Percentiles rank a stretch among this genome's conserved stretches.
phyloP scores from a whole-genome alignment of 2,888 invertebrate species.

The Xylophagus ater region DNA sequence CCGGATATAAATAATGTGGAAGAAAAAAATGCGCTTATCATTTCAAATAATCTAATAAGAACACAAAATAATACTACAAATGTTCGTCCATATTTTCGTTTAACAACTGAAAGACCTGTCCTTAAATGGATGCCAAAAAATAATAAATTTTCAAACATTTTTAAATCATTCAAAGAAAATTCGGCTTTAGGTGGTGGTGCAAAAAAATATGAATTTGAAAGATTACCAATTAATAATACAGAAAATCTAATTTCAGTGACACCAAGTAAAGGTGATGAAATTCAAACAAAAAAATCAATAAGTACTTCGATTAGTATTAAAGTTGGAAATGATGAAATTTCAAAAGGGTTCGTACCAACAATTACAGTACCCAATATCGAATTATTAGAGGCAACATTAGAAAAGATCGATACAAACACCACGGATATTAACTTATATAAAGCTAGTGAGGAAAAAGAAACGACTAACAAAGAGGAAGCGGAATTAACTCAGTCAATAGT shows the following conservation, averaged over 20 bases:
- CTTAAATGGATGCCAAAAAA: slow-evolving; percentile 34
- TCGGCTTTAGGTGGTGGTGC: slow-evolving; percentile 16
- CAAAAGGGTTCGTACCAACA: slow-evolving; percentile 17
- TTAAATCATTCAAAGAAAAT: slow-evolving; percentile 3
- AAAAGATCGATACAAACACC: slow-evolving; percentile 15
- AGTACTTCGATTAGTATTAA: slow-evolving; percentile 45
- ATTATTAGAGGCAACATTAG: slow-evolving; percentile 16
- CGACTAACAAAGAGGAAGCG: slow-evolving; percentile 24
- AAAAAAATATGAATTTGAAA: slow-evolving; percentile 15
- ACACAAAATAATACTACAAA: too few species aligned
- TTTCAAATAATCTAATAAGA: background rate
- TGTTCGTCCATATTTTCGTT: too few species aligned
- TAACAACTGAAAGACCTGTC: slow-evolving; percentile 28
- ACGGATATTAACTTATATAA: slow-evolving; percentile 21
- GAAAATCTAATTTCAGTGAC: slow-evolving; percentile 19
- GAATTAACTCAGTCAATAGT: slow-evolving; percentile 35
- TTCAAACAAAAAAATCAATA: slow-evolving; percentile 41
- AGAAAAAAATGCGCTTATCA: too few species aligned
- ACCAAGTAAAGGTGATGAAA: slow-evolving; percentile 14
- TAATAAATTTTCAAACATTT: too few species aligned
- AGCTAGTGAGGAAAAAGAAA: slow-evolving; percentile 28
- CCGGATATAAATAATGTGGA: background rate
- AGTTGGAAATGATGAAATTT: slow-evolving; percentile 40
- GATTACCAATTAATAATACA: slow-evolving; percentile 13
- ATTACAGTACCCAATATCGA: slow-evolving; percentile 17